Evolutionary conservation across 1,140 invertebrate genomes (phyloP).

Genomic region (Hylyphantes graminicola): DNA sequence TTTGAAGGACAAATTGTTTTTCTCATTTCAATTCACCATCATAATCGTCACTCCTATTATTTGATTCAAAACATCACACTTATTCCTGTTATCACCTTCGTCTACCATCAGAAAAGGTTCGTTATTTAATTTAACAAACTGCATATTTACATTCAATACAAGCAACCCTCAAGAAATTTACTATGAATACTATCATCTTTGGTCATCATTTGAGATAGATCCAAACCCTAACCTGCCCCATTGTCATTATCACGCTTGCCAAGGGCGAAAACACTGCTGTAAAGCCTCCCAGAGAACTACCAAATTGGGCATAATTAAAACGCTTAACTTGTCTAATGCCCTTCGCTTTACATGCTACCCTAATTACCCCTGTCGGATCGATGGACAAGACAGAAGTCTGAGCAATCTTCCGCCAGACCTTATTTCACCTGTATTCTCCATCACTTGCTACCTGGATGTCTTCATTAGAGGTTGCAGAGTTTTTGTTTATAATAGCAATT

Average conservation of each 20-base stretch:
- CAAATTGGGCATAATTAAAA: constrained; percentile 58
- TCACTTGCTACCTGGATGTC: constrained; percentile 12
- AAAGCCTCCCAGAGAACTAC: neutral
- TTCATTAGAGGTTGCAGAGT: constrained; percentile 33
- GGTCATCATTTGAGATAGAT: no score
- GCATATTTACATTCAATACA: no score
- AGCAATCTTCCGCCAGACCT: constrained; percentile 53
- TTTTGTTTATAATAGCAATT: no score
- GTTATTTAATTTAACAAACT: no score
- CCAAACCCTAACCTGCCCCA: neutral
- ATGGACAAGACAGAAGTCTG: constrained; percentile 43
- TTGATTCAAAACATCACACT: no score
- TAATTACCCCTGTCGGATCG: constrained; percentile 44
- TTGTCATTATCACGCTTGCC: constrained; percentile 32
- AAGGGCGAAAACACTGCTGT: neutral
- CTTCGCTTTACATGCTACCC: constrained; percentile 25
- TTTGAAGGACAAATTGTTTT: no score
- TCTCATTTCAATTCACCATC: no score
- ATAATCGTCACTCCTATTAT: no score
- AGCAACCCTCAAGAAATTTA: no score
- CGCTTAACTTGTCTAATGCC: constrained; percentile 53
- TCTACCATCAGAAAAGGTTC: no score
- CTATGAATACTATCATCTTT: no score
- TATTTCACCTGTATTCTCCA: constrained; percentile 38
- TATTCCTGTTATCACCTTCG: no score